phyloP scores from a whole-genome alignment of 2,797 vertebrate species.

The Manis pentadactyla region DNA sequence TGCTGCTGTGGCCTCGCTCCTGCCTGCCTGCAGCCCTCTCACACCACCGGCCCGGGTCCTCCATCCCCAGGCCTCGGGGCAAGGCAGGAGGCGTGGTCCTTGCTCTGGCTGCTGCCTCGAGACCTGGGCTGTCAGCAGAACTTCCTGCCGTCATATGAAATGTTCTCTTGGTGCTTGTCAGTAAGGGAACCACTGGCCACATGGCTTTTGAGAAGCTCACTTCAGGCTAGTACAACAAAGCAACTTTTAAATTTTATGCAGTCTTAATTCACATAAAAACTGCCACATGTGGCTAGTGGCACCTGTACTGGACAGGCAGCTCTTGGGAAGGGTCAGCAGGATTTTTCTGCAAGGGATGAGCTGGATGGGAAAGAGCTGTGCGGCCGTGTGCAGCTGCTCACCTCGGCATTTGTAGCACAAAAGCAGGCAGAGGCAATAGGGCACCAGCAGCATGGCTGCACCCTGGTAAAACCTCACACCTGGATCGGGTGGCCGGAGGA shows the following conservation, averaged over 20 bases:
- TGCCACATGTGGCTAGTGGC: neutral
- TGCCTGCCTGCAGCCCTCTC: neutral
- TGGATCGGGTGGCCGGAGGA: neutral
- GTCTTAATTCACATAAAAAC: neutral
- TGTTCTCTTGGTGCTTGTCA: neutral
- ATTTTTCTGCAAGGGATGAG: neutral
- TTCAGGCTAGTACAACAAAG: neutral
- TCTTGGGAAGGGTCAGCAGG: neutral
- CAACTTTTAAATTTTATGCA: neutral
- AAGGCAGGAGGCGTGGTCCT: fast-evolving
- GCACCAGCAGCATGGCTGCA: fast-evolving
- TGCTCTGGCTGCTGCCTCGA: neutral
- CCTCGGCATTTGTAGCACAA: neutral
- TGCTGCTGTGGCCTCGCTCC: no score
- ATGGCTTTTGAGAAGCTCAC: neutral
- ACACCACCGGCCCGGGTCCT: fast-evolving
- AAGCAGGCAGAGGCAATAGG: fast-evolving
- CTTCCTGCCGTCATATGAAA: fast-evolving
- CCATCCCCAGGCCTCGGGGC: fast-evolving
- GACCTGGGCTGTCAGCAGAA: neutral
- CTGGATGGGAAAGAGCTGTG: neutral
- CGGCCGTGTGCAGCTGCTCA: neutral
- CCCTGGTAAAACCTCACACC: neutral
- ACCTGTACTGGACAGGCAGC: neutral
- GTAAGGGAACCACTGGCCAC: fast-evolving